phyloP scores from a whole-genome alignment of 2,888 invertebrate genomes.

The Orthosia incerta region DNA sequence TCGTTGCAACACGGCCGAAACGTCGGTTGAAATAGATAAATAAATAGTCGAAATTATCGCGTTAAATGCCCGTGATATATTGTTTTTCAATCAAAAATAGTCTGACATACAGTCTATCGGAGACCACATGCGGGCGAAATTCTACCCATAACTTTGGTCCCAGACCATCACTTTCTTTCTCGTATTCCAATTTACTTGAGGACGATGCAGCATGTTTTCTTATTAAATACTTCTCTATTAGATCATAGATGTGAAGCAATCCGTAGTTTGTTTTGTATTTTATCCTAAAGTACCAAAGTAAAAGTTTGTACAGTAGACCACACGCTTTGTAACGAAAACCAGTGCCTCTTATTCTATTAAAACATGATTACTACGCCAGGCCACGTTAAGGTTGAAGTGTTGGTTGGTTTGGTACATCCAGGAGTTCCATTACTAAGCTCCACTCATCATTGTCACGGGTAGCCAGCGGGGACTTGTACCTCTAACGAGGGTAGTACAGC shows the following conservation, averaged over 20 bases:
- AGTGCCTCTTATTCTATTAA: background rate
- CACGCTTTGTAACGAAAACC: background rate
- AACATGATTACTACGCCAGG: background rate
- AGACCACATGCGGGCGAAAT: background rate
- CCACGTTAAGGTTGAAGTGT: background rate
- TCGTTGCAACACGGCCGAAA: too few relatives aligned
- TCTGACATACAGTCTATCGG: background rate
- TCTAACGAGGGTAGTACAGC: slow-evolving; percentile 34
- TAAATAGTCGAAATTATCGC: too few relatives aligned
- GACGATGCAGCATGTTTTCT: too few relatives aligned
- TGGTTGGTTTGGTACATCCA: background rate
- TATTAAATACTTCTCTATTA: too few relatives aligned
- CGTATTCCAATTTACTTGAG: too few relatives aligned
- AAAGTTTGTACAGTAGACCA: background rate
- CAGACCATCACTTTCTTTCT: too few relatives aligned
- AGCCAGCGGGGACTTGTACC: slow-evolving; percentile 47
- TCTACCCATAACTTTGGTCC: background rate
- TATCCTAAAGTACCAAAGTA: background rate
- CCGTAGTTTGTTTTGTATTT: too few relatives aligned
- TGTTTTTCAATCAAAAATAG: too few relatives aligned
- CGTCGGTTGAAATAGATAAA: too few relatives aligned
- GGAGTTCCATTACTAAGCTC: slow-evolving; percentile 29
- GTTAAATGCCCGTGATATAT: too few relatives aligned
- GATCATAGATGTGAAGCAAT: too few relatives aligned
- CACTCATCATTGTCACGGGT: slow-evolving; percentile 41